These are phyloP conservation scores for Acleris cristana DNA, from an alignment of 2,888 invertebrate genomes.

Conservation along the genomic window DNA sequence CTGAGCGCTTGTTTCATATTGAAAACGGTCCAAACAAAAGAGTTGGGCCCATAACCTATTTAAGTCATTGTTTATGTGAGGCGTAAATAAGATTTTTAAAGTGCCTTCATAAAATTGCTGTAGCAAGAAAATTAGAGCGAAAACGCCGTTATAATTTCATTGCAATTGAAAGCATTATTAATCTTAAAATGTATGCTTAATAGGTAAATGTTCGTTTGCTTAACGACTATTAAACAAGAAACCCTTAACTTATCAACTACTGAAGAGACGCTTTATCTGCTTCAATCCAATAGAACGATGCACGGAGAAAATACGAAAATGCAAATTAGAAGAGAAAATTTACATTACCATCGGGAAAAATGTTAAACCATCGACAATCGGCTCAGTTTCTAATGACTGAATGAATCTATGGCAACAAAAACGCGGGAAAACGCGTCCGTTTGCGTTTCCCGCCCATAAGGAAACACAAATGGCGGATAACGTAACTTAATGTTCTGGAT, in stretches of 20 bases:
- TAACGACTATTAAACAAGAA: too few species aligned
- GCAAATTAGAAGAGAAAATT: slow-evolving; percentile 16
- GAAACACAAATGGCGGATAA: slow-evolving; percentile 67
- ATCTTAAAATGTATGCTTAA: too few species aligned
- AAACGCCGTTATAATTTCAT: too few species aligned
- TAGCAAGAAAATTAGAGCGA: too few species aligned
- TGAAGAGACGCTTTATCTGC: too few species aligned
- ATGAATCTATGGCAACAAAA: slow-evolving; percentile 57
- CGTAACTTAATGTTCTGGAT: slow-evolving; percentile 37
- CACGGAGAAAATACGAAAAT: neutral
- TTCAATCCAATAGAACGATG: neutral
- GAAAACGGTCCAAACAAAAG: slow-evolving; percentile 15
- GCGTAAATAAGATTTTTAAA: neutral
- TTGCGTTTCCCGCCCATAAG: slow-evolving; percentile 67
- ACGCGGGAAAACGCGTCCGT: slow-evolving; percentile 61
- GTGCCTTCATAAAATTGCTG: too few species aligned
- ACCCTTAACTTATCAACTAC: too few species aligned
- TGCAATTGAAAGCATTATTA: too few species aligned
- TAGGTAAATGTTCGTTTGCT: too few species aligned
- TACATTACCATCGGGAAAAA: slow-evolving; percentile 12
- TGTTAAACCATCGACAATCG: slow-evolving; percentile 2
- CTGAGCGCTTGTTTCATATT: slow-evolving; percentile 16
- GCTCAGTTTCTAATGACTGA: slow-evolving; percentile 65
- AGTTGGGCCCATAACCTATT: slow-evolving; percentile 1
- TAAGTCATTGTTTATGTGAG: neutral